Conservation (phyloP, 2,888 invertebrate genomes). For the Branchipolynoe longqiensis region DNA sequence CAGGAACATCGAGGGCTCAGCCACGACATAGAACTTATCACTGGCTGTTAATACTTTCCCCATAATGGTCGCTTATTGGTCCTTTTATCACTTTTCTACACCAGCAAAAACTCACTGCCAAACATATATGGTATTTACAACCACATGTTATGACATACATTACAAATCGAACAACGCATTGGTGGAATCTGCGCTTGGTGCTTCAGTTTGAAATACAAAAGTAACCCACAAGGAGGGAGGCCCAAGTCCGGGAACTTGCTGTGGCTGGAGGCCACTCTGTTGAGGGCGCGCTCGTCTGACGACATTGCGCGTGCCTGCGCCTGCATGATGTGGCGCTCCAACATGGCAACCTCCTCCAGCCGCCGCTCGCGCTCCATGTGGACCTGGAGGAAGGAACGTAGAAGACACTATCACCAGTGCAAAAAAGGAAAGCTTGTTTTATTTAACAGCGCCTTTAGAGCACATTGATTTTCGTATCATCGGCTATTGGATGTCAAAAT, state of each 20-base stretch:
- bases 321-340: conserved; percentile 81
- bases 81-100: no score
- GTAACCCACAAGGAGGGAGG: conserved; percentile 77
- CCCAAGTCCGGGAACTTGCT: conserved; percentile 76
- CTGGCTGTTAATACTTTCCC: no score
- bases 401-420: background rate
- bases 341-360: conserved; percentile 79
- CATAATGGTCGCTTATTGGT: no score
- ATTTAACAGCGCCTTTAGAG: no score
- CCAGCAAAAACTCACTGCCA: background rate
- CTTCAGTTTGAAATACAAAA: no score
- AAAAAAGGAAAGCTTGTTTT: no score
- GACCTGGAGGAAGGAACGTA: conserved; percentile 70
- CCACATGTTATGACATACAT: no score
- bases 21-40: no score
- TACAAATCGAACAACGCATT: no score
- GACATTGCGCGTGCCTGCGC: conserved; percentile 81
- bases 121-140: background rate
- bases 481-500: no score
- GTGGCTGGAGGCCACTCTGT: conserved; percentile 71
- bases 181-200: no score
- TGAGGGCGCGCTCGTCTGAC: conserved; percentile 79
- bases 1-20: conserved; percentile 70
- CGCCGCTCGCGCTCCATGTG: conserved; percentile 78
- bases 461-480: no score